Evolutionary conservation across 2,888 invertebrate species (phyloP).

Genomic region (Aelia acuminata): DNA sequence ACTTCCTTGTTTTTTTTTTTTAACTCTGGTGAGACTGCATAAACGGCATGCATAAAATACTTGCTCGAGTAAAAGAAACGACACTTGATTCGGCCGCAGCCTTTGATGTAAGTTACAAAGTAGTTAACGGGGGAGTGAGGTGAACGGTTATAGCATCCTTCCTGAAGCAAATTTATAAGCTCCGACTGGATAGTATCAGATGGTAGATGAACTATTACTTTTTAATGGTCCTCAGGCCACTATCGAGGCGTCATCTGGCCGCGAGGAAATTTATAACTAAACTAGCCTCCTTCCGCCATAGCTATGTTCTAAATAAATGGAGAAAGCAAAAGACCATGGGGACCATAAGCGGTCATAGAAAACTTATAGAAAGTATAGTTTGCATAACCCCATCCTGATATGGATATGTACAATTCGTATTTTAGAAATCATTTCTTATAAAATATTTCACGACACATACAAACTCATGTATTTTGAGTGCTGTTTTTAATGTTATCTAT

Average conservation of each 20-base stretch:
- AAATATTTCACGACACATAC: too few species aligned
- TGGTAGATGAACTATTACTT: conserved; percentile 19
- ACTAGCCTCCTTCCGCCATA: neutral
- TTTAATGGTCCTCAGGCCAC: conserved; percentile 1
- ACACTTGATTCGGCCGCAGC: neutral
- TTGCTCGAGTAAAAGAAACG: neutral
- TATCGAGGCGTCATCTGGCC: conserved; percentile 21
- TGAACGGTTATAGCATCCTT: neutral
- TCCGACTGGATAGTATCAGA: conserved; percentile 1
- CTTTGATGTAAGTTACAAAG: neutral
- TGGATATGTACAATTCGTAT: neutral
- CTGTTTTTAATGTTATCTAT: too few species aligned
- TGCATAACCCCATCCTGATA: neutral
- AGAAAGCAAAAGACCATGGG: neutral
- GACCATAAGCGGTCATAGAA: neutral
- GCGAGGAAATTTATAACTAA: conserved; percentile 28
- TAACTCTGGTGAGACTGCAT: neutral
- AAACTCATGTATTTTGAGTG: too few species aligned
- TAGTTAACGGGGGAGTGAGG: neutral
- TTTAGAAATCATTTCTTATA: neutral
- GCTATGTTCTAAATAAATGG: conserved; percentile 27
- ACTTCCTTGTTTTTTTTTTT: neutral
- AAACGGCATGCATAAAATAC: neutral
- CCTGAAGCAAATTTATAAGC: neutral
- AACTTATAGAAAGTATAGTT: conserved; percentile 28